Evolutionary conservation across 2,797 vertebrate species (phyloP), one percentile per base, ranked within the genome.

Genomic region (Esox lucius): DNA sequence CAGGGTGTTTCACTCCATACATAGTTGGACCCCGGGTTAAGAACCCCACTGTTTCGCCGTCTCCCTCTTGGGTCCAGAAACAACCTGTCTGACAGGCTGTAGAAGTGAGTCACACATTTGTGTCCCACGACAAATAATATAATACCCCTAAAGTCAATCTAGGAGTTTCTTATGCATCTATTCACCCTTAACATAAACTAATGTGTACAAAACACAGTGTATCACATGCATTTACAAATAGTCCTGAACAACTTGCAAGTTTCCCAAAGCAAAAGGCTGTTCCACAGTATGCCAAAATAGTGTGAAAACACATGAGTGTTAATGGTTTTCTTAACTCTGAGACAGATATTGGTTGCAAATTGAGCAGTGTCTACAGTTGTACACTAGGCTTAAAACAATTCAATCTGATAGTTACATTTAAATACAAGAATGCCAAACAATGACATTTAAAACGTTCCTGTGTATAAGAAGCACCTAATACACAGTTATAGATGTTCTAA

Each of bases 401-500:
- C 16, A 75, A 78, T 42, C 56, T 15, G 78, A 86, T 78, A 80
- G 87, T 68, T 89, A 87, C 72, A 85, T 86, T 91, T 91, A 90
- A 89, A 91, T 87, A 92, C 75, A 89, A 61, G 83, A 90, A 86
- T 35, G 83, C 84, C 85, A 81, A 69, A 76, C 85, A 70, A 79
- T 16, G 76, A 84, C 86, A 83, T 81, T 83, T 72, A 83, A 72
- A 90, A 88, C 78, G 83, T 94, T 91, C 90, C 92, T 86, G 91
- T 93, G 85, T 90, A 91, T 90, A 84, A 87, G 76, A 75, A 95
- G 90, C 94, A 94, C 93, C 91, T 89, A 90, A 84, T 87, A 81
- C 80, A 86, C 84, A 81, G 73, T 85, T 88, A 87, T 84, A 84
- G 81, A 89, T 91, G 84, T 90, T 90, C 89, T 87, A 85, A 84